These are phyloP conservation scores for Mastigias papua DNA, from an alignment of 30 jellyfish, hydroid and myxozoan genomes.

Conservation along the genomic window DNA sequence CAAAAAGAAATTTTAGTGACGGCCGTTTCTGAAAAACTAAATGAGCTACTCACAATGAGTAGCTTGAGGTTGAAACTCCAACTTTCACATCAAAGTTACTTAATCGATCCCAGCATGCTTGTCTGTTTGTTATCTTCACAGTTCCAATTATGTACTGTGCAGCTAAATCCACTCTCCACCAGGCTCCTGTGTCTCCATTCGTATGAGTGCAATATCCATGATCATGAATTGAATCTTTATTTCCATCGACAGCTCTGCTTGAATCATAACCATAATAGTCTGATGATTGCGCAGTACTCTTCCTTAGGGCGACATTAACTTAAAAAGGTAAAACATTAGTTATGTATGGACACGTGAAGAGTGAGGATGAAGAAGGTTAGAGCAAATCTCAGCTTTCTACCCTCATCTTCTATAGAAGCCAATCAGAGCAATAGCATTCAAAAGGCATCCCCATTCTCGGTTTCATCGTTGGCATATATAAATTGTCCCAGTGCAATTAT, in stretches of 20 bases:
- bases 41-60: constrained; percentile 6
- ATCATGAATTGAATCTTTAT: neutral
- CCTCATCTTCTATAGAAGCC: too few species aligned
- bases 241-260: constrained; percentile 33
- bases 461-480: too few species aligned
- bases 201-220: constrained; percentile 20
- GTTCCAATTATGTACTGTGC: constrained; percentile 18
- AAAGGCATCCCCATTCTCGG: too few species aligned
- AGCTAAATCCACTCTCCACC: constrained; percentile 39
- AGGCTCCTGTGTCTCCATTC: neutral
- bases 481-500: too few species aligned
- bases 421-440: too few species aligned
- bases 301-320: constrained; percentile 13
- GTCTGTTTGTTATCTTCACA: constrained; percentile 21
- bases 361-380: too few species aligned
- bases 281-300: constrained; percentile 12
- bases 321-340: neutral
- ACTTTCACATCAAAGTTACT: neutral
- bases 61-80: neutral
- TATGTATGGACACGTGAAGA: neutral
- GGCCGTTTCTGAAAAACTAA: too few species aligned
- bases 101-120: neutral
- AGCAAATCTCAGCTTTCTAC: too few species aligned
- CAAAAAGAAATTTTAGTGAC: too few species aligned
- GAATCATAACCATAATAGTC: neutral